These are phyloP conservation scores for Pseudorasbora parva DNA, from an alignment of 2,113 vertebrate species.

Conservation along the genomic window DNA sequence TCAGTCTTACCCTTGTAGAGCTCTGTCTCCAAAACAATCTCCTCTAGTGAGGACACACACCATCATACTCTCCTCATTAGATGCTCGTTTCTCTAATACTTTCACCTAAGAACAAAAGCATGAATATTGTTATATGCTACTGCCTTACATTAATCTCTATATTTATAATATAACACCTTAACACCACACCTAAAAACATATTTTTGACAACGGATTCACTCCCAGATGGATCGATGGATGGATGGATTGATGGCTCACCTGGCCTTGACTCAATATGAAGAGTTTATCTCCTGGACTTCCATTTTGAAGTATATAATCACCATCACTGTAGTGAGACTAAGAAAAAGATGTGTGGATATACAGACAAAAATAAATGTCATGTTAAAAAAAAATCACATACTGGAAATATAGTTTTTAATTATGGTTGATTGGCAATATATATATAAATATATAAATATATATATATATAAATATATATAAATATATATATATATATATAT, in stretches of 20 bases:
- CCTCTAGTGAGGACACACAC: slow-evolving; percentile 69
- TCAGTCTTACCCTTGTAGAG: slow-evolving; percentile 70
- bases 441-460: too few relatives aligned
- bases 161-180: background rate
- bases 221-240: background rate
- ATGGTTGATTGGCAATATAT: background rate
- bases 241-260: slow-evolving; percentile 67
- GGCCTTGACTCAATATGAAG: slow-evolving; percentile 78
- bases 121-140: background rate
- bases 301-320: slow-evolving; percentile 74
- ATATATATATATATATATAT: too few relatives aligned
- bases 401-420: background rate
- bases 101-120: slow-evolving; percentile 67
- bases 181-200: background rate
- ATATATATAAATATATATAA: too few relatives aligned
- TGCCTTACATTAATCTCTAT: background rate
- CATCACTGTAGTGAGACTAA: slow-evolving; percentile 72
- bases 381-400: background rate
- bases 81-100: slow-evolving; percentile 68
- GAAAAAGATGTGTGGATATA: slow-evolving; percentile 1
- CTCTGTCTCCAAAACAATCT: slow-evolving; percentile 79
- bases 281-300: slow-evolving; percentile 73
- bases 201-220: background rate
- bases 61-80: slow-evolving; percentile 65
- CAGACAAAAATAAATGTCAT: background rate